These are phyloP conservation scores for Meiosimyza decipiens DNA, from an alignment of 2,888 invertebrate species.

Conservation along the genomic window DNA sequence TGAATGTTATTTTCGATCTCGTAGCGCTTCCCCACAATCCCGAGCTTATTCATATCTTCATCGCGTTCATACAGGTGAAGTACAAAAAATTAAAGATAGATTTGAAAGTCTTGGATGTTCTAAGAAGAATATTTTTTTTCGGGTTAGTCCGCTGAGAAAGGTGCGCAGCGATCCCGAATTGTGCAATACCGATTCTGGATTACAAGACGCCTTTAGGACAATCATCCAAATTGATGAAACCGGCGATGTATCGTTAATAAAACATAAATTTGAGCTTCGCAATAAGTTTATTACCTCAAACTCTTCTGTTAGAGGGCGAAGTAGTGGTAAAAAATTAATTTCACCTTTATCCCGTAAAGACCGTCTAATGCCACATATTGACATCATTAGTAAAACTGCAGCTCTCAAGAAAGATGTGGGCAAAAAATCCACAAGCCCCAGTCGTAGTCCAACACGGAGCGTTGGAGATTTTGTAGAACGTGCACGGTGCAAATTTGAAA, in stretches of 20 bases:
- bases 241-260: slow-evolving; percentile 73
- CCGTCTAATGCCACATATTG: slow-evolving; percentile 87
- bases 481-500: slow-evolving; percentile 75
- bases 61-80: slow-evolving; percentile 80
- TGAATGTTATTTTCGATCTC: slow-evolving; percentile 73
- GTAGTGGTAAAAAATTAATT: slow-evolving; percentile 67
- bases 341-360: slow-evolving; percentile 71
- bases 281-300: slow-evolving; percentile 43
- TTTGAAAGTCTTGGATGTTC: slow-evolving; percentile 71
- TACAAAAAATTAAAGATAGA: slow-evolving; percentile 79
- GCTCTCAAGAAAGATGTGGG: slow-evolving; percentile 71
- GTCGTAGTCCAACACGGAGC: slow-evolving; percentile 50
- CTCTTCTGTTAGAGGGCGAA: slow-evolving; percentile 66
- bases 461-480: slow-evolving; percentile 77
- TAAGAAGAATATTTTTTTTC: slow-evolving; percentile 61
- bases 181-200: slow-evolving; percentile 68
- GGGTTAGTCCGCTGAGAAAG: slow-evolving; percentile 69
- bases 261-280: slow-evolving; percentile 71
- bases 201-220: slow-evolving; percentile 68
- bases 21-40: slow-evolving; percentile 79
- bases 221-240: slow-evolving; percentile 53
- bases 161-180: slow-evolving; percentile 86
- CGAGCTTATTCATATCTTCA: slow-evolving; percentile 77
- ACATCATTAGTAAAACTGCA: slow-evolving; percentile 89
- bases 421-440: slow-evolving; percentile 42